Base-by-base conservation (phyloP, 2,797 vertebrate genomes). In the Pangasius krempfi region DNA sequence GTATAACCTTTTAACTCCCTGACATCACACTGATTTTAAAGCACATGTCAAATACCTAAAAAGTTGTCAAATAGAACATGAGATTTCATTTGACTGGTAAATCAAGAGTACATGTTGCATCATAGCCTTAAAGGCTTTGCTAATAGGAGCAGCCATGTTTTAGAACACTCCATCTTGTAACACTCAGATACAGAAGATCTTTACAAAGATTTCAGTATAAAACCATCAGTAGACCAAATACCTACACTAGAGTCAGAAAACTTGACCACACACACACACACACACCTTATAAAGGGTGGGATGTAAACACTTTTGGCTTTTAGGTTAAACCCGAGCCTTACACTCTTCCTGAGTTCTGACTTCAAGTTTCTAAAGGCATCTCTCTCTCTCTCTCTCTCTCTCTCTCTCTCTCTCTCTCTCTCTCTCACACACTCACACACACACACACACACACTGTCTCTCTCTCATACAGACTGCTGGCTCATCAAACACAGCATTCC, bases 281-380 rank as follows among this genome's bases (percentile, higher is more conserved):
- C n/a, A 84, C 68, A 16, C 37, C 50, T 82, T 79, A 83, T 44
- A 70, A 81, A 66, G 20, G 62, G 86, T 82, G 58, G 80, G 86
- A 73, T 54, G 82, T n/a, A 68, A 70, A 68, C 79, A 20, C 30
- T 62, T 86, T 72, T 37, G 70, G 82, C 40, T 40, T 73, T 81
- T 33, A 58, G 70, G 82, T 37, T 72, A 64, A 84, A 86, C 68
- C 56, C 5, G 60, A 56, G 47, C 85, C 70, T 70, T 56, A 50
- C 72, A 70, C 30, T 22, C 25, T 89, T 87, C 89, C 91, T 91
- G 89, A 91, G 89, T 68, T 88, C 68, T 62, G 83, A 85, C 87
- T 90, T 92, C 89, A 92, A 90, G 89, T 88, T 85, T 86, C 13
- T 33, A 33, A 78, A 47, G 73, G 72, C 7, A 52, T 84, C 20